Conservation (phyloP, 2,797 vertebrate species). For the Scarus forsteni region DNA sequence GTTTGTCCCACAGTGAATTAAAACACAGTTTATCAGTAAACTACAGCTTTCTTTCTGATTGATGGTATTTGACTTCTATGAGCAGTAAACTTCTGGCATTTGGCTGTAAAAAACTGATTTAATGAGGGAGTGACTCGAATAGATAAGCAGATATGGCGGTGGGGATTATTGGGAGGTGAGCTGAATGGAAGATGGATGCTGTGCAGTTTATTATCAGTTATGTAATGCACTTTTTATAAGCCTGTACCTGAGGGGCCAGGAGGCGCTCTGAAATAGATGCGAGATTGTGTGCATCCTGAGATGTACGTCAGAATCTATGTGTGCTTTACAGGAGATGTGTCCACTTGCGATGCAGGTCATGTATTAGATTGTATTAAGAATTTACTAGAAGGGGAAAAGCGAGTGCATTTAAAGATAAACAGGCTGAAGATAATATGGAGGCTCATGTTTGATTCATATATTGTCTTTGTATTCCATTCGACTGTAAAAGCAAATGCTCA, state of each 20-base stretch:
- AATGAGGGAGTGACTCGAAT: conserved; percentile 70
- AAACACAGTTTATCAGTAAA: conserved; percentile 70
- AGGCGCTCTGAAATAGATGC: conserved; percentile 27
- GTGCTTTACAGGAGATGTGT: conserved; percentile 18
- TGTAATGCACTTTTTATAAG: conserved; percentile 64
- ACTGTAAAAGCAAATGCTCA: background rate
- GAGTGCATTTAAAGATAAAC: conserved; percentile 15
- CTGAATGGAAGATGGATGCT: conserved; percentile 63
- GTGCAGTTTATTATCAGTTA: conserved; percentile 66
- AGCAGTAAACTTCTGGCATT: conserved; percentile 69
- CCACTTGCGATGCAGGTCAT: conserved; percentile 10
- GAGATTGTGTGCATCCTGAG: conserved; percentile 22
- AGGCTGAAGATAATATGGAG: background rate
- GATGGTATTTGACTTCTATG: conserved; percentile 69
- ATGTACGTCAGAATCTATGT: conserved; percentile 37
- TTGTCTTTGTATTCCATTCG: conserved; percentile 4
- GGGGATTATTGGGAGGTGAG: conserved; percentile 57
- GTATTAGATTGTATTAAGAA: conserved; percentile 22
- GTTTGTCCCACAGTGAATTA: conserved; percentile 73
- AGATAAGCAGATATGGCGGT: conserved; percentile 64
- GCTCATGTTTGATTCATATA: conserved; percentile 6
- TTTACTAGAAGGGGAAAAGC: conserved; percentile 21
- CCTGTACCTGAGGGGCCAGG: conserved; percentile 42
- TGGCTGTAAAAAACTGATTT: conserved; percentile 65
- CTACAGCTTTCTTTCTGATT: conserved; percentile 51